These are phyloP conservation scores for Palythoa caribaeorum DNA, from an alignment of 92 coral and sea anemone species.

Conservation along the genomic window DNA sequence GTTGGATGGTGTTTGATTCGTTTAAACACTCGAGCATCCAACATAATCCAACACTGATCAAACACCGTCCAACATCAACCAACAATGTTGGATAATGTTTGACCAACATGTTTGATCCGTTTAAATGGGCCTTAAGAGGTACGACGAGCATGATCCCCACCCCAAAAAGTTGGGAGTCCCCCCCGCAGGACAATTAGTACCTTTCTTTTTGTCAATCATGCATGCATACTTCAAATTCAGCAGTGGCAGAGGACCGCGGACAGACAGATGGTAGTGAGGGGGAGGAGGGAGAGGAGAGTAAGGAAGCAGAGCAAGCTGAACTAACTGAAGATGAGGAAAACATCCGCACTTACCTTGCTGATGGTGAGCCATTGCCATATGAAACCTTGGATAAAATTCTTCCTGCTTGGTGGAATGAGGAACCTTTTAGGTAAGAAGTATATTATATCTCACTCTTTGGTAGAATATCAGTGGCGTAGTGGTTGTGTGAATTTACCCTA, in stretches of 20 bases:
- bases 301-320: constrained; percentile 76
- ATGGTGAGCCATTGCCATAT: constrained; percentile 84
- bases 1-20: too few relatives aligned
- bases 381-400: constrained; percentile 89
- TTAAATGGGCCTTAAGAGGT: too few relatives aligned
- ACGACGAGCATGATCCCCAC: too few relatives aligned
- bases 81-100: too few relatives aligned
- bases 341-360: constrained; percentile 81
- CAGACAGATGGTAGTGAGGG: constrained; percentile 53
- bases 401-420: constrained; percentile 97
- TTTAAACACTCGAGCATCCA: too few relatives aligned
- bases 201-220: too few relatives aligned
- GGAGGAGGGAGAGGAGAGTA: constrained; percentile 44
- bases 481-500: too few relatives aligned
- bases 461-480: not conserved
- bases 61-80: too few relatives aligned
- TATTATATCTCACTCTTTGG: not conserved
- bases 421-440: constrained; percentile 67
- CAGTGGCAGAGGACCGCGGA: constrained; percentile 44
- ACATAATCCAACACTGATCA: too few relatives aligned
- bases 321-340: constrained; percentile 95
- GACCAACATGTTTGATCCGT: too few relatives aligned
- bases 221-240: constrained; percentile 3
- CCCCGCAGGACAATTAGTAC: too few relatives aligned
- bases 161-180: too few relatives aligned